Conservation (phyloP, 2,888 invertebrate species). For the Orchesellides sinensis region DNA sequence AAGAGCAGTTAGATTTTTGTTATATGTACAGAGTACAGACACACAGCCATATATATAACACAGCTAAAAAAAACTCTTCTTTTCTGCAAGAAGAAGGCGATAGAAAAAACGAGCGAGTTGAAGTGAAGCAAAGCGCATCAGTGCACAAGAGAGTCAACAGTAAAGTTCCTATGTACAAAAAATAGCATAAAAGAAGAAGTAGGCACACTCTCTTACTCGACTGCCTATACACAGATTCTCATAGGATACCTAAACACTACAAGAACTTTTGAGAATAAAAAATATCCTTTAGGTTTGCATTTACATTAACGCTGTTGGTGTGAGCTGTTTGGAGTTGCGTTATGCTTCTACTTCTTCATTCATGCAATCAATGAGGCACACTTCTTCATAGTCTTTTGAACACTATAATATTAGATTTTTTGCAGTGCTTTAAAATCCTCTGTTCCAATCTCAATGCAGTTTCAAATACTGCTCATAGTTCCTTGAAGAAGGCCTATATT, state of each 20-base stretch:
- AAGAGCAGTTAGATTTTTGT: too few relatives aligned
- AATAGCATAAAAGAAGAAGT: too few relatives aligned
- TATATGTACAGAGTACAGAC: too few relatives aligned
- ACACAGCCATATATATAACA: too few relatives aligned
- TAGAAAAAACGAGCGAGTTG: background rate
- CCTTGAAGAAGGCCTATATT: background rate
- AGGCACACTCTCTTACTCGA: background rate
- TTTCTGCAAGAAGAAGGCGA: background rate
- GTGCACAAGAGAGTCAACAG: slow-evolving; percentile 55
- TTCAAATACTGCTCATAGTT: background rate
- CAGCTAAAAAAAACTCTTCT: too few relatives aligned
- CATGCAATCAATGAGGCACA: background rate
- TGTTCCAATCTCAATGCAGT: too few relatives aligned
- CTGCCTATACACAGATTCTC: background rate
- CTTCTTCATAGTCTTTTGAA: background rate
- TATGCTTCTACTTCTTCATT: background rate
- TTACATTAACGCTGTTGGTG: too few relatives aligned
- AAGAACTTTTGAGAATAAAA: too few relatives aligned
- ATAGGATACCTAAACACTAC: background rate
- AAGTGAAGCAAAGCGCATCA: slow-evolving; percentile 29
- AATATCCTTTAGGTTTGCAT: too few relatives aligned
- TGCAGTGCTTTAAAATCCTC: too few relatives aligned
- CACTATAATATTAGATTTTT: background rate
- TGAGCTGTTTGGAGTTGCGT: too few relatives aligned
- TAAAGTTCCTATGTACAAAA: background rate